Percentiles rank a stretch among this genome's conserved stretches.
Evolutionary conservation across 2,888 invertebrate genomes (phyloP).

Genomic region (Conchocele bisecta): DNA sequence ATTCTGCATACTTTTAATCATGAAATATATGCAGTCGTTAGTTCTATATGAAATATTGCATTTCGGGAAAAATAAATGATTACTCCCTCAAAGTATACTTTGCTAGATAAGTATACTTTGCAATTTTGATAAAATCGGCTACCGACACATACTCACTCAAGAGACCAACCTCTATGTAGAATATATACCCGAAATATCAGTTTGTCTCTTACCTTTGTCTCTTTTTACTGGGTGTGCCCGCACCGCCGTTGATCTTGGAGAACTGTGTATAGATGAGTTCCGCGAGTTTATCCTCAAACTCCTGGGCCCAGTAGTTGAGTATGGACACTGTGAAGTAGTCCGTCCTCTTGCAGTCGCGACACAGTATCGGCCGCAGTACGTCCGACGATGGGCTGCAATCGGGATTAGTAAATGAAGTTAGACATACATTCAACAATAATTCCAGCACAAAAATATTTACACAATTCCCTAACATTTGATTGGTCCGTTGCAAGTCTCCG

Average conservation of each 20-base stretch:
- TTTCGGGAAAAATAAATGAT: no score
- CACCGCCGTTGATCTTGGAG: conserved; percentile 85
- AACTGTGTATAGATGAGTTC: conserved; percentile 83
- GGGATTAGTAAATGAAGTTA: not conserved
- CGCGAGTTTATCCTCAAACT: conserved; percentile 91
- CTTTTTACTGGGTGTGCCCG: conserved; percentile 92
- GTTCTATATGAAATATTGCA: no score
- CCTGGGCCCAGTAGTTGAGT: conserved; percentile 96
- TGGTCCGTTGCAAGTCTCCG: no score
- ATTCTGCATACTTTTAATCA: no score
- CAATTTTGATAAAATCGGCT: no score
- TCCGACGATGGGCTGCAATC: conserved; percentile 90
- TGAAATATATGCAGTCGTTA: no score
- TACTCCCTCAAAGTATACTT: no score
- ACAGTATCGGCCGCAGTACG: conserved; percentile 91
- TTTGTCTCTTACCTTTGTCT: conserved; percentile 83
- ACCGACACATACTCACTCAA: no score
- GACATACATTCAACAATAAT: not conserved
- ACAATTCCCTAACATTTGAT: no score
- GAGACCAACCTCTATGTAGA: not conserved
- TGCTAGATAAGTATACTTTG: no score
- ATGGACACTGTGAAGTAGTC: conserved; percentile 96
- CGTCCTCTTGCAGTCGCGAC: conserved; percentile 84
- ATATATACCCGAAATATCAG: not conserved
- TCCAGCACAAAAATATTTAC: no score